Base-by-base conservation (phyloP, 2,113 vertebrate genomes). In the Phaethon lepturus region DNA sequence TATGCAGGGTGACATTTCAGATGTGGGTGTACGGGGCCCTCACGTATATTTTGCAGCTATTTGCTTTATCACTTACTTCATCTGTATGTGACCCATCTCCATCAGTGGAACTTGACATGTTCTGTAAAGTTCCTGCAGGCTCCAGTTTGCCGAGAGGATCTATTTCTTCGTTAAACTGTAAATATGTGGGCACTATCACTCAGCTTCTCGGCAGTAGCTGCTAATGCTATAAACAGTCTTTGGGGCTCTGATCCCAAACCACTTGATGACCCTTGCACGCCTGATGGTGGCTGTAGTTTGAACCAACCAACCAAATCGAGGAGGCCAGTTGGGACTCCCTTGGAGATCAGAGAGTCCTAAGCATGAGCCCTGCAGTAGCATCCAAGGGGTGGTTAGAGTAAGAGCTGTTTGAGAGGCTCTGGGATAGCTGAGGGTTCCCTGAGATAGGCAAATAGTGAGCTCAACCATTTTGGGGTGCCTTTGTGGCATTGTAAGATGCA, bases 11-110 rank as follows among this genome's bases (percentile, higher is more conserved):
- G 91, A 64, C 88, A 80, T 88, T 95, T 95, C 78, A 45, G 44
- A 22, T 53, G 82, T 95, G 94, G 95, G 91, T 88, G 88, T 93
- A 4, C 18, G 69, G 75, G 67, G 58, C 86, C 82, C 63, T 96
- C 74, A 45, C 56, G 40, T 64, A 75, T 56, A 29, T 91, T 91
- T 75, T 96, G 77, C 24, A 80, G 63, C 79, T 92, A 78, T 88
- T 92, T 95, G 62, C 28, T 92, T 93, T 86, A n/a, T 92, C 88
- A 12, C 75, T 93, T 84, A 42, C 90, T 92, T 95, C 93, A 88
- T 92, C 58, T 92, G 22, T 49, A 40, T 64, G 58, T 0, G 24
- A 92, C 94, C 88, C 7, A 1, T 77, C 86, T 64, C 86, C 35
- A 38, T 86, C 75, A 74, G 72, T 38, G 50, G 86, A 74, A 63